These are phyloP conservation scores for Leucoma salicis DNA, from an alignment of 2,888 invertebrate species.

Conservation along the genomic window DNA sequence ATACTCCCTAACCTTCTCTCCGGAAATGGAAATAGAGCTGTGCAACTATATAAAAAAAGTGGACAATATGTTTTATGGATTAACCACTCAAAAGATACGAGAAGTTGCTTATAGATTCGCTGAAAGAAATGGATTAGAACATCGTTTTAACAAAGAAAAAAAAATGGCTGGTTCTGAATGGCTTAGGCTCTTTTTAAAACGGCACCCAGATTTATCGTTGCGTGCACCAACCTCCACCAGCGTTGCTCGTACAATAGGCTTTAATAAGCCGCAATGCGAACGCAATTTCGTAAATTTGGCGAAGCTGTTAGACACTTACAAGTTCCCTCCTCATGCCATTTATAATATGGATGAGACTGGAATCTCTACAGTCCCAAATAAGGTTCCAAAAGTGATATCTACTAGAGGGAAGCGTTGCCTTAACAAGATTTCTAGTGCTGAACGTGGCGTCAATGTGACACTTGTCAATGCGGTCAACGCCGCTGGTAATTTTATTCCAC, in stretches of 20 bases:
- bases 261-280: conserved; percentile 12
- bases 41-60: conserved; percentile 5
- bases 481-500: conserved; percentile 38
- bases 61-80: conserved; percentile 13
- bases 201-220: conserved; percentile 16
- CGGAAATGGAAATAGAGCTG: conserved; percentile 9
- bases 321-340: conserved; percentile 10
- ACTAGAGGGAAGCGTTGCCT: neutral
- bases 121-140: conserved; percentile 6
- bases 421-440: conserved; percentile 1
- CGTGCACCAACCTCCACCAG: conserved; percentile 14
- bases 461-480: conserved; percentile 27
- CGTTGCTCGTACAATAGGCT: conserved; percentile 16
- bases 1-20: conserved; percentile 9
- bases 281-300: conserved; percentile 12
- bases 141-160: conserved; percentile 3
- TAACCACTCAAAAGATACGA: conserved; percentile 7
- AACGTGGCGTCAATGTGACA: neutral
- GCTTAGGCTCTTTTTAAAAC: conserved; percentile 13
- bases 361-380: conserved; percentile 20
- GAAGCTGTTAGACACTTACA: conserved; percentile 9
- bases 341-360: conserved; percentile 22
- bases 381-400: conserved; percentile 10
- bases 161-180: conserved; percentile 19
- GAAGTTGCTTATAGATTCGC: conserved; percentile 10